Percentiles rank a stretch among this genome's conserved stretches.
Evolutionary conservation across 2,888 invertebrate genomes (phyloP).

Genomic region (Ochropacha duplaris): DNA sequence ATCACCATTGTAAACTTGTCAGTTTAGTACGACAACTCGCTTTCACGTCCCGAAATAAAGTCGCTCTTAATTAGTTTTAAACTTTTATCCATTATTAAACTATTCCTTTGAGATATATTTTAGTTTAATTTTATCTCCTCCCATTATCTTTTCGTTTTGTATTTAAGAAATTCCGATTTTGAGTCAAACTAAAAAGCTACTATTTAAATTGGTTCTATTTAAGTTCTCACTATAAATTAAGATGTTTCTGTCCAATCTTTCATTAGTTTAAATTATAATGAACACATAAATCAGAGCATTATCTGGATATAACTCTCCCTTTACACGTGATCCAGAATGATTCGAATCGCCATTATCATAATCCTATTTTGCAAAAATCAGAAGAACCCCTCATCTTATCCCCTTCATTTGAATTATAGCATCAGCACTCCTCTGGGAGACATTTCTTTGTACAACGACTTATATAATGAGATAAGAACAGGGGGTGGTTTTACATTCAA

Average conservation of each 20-base stretch:
- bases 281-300: conserved; percentile 13
- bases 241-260: neutral
- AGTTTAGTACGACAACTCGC: neutral
- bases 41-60: neutral
- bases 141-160: neutral
- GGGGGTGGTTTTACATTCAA: neutral
- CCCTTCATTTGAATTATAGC: conserved; percentile 56
- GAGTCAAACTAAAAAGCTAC: neutral
- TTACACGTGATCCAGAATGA: conserved; percentile 46
- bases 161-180: neutral
- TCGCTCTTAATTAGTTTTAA: neutral
- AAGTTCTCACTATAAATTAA: neutral
- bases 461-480: conserved; percentile 2
- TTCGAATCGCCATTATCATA: conserved; percentile 55
- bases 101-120: neutral
- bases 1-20: neutral
- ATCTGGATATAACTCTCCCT: conserved; percentile 27
- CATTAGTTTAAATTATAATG: conserved; percentile 33
- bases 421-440: conserved; percentile 44
- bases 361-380: conserved; percentile 58
- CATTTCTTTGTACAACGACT: conserved; percentile 29
- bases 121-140: neutral
- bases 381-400: conserved; percentile 46
- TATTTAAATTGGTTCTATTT: neutral
- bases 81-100: neutral